Evolutionary conservation across 2,113 vertebrate species (phyloP).

Genomic region (Monarcha castaneiventris): DNA sequence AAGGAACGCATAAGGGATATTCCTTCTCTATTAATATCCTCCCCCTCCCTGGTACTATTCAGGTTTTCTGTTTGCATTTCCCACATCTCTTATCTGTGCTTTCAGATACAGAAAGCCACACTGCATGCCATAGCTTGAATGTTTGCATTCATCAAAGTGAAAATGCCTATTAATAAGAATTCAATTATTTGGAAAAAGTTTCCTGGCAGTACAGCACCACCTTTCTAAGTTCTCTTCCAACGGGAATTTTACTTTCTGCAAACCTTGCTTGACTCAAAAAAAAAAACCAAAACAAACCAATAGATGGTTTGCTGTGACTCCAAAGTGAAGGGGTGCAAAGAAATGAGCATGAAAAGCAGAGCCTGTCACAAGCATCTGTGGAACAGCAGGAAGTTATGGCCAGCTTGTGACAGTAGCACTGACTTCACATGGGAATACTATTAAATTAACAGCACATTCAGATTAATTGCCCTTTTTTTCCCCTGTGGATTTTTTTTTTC

Average conservation of each 20-base stretch:
- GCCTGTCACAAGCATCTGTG: conserved; percentile 23
- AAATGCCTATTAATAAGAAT: conserved; percentile 1
- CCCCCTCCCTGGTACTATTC: neutral
- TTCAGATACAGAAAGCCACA: neutral
- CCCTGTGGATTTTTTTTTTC: neutral
- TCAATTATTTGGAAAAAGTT: neutral
- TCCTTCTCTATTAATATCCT: neutral
- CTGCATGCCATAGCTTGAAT: neutral
- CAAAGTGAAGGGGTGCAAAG: neutral
- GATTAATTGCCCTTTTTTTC: neutral
- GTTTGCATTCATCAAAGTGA: neutral
- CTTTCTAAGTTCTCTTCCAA: neutral
- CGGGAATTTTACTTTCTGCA: neutral
- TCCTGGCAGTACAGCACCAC: neutral
- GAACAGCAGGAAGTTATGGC: conserved; percentile 21
- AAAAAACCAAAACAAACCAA: neutral
- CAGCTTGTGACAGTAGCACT: conserved; percentile 33
- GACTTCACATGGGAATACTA: neutral
- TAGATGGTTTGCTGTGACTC: neutral
- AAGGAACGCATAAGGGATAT: neutral
- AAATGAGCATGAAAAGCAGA: neutral
- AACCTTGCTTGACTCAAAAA: neutral
- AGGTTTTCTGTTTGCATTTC: conserved; percentile 29
- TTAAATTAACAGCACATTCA: conserved; percentile 47
- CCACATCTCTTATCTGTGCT: neutral